Evolutionary conservation across 2,888 invertebrate species (phyloP), one percentile per base, ranked within the genome.

Genomic region (Mythimna impura): DNA sequence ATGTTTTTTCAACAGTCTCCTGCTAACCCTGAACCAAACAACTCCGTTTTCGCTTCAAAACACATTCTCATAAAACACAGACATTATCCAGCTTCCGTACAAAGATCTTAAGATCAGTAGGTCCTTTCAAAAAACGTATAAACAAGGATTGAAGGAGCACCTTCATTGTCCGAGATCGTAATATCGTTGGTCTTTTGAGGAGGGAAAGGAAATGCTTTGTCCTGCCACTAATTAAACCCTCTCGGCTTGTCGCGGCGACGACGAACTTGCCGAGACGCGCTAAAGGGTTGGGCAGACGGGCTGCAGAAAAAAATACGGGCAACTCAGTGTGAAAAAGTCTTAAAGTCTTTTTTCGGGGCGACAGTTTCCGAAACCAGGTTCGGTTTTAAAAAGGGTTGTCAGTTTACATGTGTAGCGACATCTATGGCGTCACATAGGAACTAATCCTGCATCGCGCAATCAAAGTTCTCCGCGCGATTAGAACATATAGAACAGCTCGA

Each of bases 211-310:
- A 86, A 79, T 85, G 84, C 91, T 90, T 91, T 91, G 91, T 90
- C 87, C 87, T 82, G 82, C 76, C 86, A 87, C 89, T 90, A 90
- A 90, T 90, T 90, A 90, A 90, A 90, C 88, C 87, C 87, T 85
- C 85, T 85, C 82, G 82, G 84, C 81, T 86, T 86, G 87, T 87
- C 84, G 79, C 76, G 77, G 66, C 81, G 77, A 65, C 81, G 83
- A 78, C 79, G 87, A 84, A 86, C 85, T 84, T 84, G 82, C 70
- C 63, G 76, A 78, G 78, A 73, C 77, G 76, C 60, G 77, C 74
- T 80, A 34, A 69, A 65, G 64, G 57, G 22, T 36, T 66, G n/a
- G 0, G 62, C 34, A 82, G 76, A 83, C 80, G 76, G 60, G 75
- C 66, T 5, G 78, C 64, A 0, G 1, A 6, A 47, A 50, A 17